A percentile compares a stretch with the other conserved stretches of the same genome.
Evolutionary conservation across 1,140 invertebrate species (phyloP).

Genomic region (Platorchestia sp.): DNA sequence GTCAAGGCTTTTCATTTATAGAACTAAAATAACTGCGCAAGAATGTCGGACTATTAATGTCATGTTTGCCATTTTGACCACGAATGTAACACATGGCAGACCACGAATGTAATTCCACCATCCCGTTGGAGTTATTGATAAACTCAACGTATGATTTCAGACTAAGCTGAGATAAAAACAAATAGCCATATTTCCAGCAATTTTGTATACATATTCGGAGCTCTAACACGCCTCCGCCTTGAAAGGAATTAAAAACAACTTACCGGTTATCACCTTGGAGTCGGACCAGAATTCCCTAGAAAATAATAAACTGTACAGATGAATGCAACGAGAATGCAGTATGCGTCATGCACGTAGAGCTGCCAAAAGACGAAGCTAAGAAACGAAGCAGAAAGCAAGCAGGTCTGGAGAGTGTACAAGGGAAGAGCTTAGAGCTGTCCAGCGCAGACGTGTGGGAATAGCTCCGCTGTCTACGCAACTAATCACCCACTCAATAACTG

Average conservation of each 20-base stretch:
- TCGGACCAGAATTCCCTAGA: background rate
- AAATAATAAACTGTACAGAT: constrained; percentile 3
- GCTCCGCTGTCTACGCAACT: background rate
- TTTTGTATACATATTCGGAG: background rate
- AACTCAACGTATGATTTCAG: background rate
- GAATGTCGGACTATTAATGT: background rate
- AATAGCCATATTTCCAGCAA: background rate
- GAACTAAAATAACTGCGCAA: background rate
- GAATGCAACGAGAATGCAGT: background rate
- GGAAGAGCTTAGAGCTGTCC: background rate
- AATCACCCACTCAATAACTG: background rate
- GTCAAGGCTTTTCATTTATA: background rate
- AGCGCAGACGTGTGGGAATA: background rate
- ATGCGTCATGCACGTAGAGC: background rate
- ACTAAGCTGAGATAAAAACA: background rate
- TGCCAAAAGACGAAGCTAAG: background rate
- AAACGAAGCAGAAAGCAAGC: constrained; percentile 12
- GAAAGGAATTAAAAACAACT: background rate
- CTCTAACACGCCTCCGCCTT: background rate
- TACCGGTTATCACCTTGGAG: background rate
- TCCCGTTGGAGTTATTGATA: background rate
- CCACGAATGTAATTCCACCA: background rate
- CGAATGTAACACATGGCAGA: background rate
- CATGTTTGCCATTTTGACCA: background rate
- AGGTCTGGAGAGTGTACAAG: background rate